Conservation (phyloP, 2,113 vertebrate genomes). For the Rissa tridactyla region DNA sequence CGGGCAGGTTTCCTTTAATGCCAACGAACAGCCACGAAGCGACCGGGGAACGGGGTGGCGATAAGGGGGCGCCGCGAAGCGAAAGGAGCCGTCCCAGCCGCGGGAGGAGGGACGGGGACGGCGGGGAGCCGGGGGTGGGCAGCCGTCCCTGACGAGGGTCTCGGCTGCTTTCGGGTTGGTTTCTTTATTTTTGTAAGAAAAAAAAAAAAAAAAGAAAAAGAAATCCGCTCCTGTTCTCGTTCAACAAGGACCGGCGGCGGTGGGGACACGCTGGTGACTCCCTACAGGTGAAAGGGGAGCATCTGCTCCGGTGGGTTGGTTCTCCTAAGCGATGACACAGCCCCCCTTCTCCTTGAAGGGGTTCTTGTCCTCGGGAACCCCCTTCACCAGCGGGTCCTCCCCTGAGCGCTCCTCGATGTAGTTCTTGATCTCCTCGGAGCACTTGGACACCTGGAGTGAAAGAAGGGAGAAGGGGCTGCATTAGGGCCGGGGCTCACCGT, state of each 20-base stretch:
- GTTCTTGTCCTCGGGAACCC: conserved; percentile 95
- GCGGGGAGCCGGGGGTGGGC: background rate
- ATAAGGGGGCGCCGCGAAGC: background rate
- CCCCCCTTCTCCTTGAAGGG: conserved; percentile 99
- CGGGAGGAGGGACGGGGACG: background rate
- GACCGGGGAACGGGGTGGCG: background rate
- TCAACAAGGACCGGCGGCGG: background rate
- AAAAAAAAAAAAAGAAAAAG: background rate
- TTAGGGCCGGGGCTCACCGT: background rate
- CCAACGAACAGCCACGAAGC: conserved; percentile 10
- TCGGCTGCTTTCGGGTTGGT: background rate
- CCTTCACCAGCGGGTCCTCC: conserved; percentile 92
- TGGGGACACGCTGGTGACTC: background rate
- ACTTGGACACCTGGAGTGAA: conserved; percentile 88
- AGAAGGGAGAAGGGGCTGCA: background rate
- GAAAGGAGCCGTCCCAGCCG: background rate
- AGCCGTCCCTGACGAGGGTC: background rate
- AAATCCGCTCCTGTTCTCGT: background rate
- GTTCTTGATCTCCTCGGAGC: conserved; percentile 93
- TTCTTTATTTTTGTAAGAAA: background rate
- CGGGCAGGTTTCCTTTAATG: conserved; percentile 33
- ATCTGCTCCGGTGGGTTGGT: background rate
- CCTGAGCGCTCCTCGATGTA: conserved; percentile 88
- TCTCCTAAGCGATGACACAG: conserved; percentile 86
- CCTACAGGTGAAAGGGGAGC: background rate